These are phyloP conservation scores for Odocoileus hemionus DNA, from an alignment of 2,113 vertebrate species.

Conservation along the genomic window DNA sequence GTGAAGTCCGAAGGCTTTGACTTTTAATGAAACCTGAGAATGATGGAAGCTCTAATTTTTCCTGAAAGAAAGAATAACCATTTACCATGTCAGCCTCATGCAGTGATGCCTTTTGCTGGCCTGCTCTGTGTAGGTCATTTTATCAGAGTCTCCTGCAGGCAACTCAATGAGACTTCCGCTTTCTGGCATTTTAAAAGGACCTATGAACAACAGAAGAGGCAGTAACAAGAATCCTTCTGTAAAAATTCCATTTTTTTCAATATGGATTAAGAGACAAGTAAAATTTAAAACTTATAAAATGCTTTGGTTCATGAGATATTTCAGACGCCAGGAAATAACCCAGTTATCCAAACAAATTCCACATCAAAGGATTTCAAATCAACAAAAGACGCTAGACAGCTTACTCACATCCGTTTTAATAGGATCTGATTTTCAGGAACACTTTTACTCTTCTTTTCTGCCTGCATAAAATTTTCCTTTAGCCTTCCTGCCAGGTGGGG, in stretches of 20 bases:
- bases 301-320: not conserved
- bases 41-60: not conserved
- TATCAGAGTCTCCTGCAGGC: slow-evolving; percentile 67
- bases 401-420: not conserved
- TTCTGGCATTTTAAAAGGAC: not conserved
- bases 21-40: slow-evolving; percentile 16
- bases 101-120: slow-evolving; percentile 80
- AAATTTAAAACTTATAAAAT: slow-evolving; percentile 15
- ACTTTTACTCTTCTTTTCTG: not conserved
- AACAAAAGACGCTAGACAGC: not conserved
- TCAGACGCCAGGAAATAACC: not conserved
- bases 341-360: slow-evolving; percentile 6
- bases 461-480: not conserved
- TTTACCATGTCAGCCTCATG: slow-evolving; percentile 82
- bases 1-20: not conserved
- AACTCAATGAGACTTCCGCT: not conserved
- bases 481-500: not conserved
- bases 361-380: not conserved
- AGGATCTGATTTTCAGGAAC: not conserved
- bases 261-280: not conserved
- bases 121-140: slow-evolving; percentile 77
- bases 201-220: slow-evolving; percentile 39
- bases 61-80: slow-evolving; percentile 34
- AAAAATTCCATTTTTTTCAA: slow-evolving; percentile 16
- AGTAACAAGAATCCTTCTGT: not conserved